A percentile compares a stretch with the other conserved stretches of the same genome.
Conservation (phyloP, 2,113 vertebrate species). For the Lipophrys pholis region DNA sequence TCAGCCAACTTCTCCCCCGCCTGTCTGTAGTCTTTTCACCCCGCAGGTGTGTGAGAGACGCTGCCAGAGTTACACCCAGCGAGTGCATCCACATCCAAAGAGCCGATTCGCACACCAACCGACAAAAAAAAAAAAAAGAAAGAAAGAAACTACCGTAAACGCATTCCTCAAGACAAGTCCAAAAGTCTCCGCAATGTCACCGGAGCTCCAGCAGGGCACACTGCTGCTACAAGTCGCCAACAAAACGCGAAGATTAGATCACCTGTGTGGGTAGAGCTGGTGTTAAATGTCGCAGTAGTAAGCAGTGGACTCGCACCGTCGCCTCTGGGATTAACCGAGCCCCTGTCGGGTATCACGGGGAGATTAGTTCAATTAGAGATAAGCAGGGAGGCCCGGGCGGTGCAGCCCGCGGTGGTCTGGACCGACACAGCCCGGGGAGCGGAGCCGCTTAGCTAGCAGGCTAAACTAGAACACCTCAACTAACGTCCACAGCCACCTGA, state of each 20-base stretch:
- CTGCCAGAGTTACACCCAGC: no score
- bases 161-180: conserved; percentile 56
- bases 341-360: neutral
- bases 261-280: conserved; percentile 2
- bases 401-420: conserved; percentile 28
- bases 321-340: conserved; percentile 7
- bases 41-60: no score
- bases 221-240: conserved; percentile 59
- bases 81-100: no score
- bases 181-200: conserved; percentile 75
- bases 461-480: conserved; percentile 56
- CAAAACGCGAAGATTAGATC: conserved; percentile 6
- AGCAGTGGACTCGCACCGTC: neutral
- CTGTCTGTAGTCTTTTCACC: no score
- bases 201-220: conserved; percentile 48
- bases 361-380: conserved; percentile 57
- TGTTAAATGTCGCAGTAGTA: no score
- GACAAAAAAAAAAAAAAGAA: no score
- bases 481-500: conserved; percentile 42
- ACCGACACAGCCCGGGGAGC: neutral
- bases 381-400: conserved; percentile 56
- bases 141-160: neutral
- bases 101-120: no score
- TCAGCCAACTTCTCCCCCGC: conserved; percentile 24
- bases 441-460: conserved; percentile 59